Evolutionary conservation across 1,140 invertebrate genomes (phyloP), one percentile per base, ranked within the genome.

Genomic region (Drosophila ambigua): DNA sequence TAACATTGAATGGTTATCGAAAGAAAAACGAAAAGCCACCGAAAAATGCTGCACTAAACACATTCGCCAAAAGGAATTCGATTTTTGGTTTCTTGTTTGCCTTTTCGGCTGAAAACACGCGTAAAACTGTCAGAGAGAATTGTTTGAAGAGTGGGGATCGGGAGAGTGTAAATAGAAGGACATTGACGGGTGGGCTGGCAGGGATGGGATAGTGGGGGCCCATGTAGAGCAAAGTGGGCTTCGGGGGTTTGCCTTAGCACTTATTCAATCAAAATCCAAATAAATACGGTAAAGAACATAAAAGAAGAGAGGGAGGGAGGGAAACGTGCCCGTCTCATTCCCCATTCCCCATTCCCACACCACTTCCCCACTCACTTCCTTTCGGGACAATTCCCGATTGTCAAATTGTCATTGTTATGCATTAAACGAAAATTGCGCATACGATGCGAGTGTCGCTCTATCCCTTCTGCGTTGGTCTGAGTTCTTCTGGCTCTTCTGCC

Each of bases 181-280:
- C 43, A 16, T 43, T 6, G 52, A n/a, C 20, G 45, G 49, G 48
- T 7, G 45, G 28, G 53, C n/a, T 23, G 52, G 15, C 26, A 31
- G 39, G 51, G 31, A 63, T 67, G 66, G 28, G 28, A 8, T 7
- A 2, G 28, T 3, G 28, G 6, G 28, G 7, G 0, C 28, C 28
- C 3, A 31, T 31, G 31, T 2, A 8, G 31, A 31, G 31, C 8
- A 8, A 31, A 31, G 31, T 31, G 53, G 31, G 46, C 62, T 60
- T 55, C 52, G 68, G 49, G 69, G 35, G 44, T 35, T 72, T 78
- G 64, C 65, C 64, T 67, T 62, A 67, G 76, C 80, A 83, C 80
- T 83, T 83, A 83, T 83, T 83, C 76, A 83, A 83, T 83, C 80
- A 80, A 80, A 80, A 72, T 78, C 75, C 74, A 83, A 83, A 83